Conservation (phyloP, 2,888 invertebrate genomes). For the Dicranocentrus wangi region DNA sequence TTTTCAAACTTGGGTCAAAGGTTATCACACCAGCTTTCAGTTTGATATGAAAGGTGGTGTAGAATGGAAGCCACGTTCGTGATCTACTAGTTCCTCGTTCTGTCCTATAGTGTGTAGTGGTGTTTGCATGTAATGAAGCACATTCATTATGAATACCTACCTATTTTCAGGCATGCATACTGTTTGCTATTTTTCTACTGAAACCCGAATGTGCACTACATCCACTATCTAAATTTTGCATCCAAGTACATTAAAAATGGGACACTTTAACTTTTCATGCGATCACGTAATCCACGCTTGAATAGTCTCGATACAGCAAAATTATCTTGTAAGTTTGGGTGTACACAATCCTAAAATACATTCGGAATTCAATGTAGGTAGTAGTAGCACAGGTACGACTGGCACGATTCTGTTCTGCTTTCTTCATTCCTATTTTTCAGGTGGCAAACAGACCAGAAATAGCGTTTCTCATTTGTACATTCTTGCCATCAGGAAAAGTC, state of each 20-base stretch:
- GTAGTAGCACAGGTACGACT: not conserved
- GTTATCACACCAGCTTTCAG: slow-evolving; percentile 39
- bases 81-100: slow-evolving; percentile 2
- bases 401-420: slow-evolving; percentile 11
- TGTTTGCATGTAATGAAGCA: not conserved
- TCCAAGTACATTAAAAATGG: too few relatives aligned
- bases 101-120: not conserved
- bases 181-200: too few relatives aligned
- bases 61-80: slow-evolving; percentile 43
- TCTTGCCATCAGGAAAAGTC: slow-evolving; percentile 34
- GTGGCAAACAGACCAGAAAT: slow-evolving; percentile 15
- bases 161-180: too few relatives aligned
- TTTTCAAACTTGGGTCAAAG: slow-evolving; percentile 43
- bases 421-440: slow-evolving; percentile 27
- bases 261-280: too few relatives aligned
- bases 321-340: too few relatives aligned
- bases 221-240: too few relatives aligned
- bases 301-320: too few relatives aligned
- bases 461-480: not conserved
- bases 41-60: slow-evolving; percentile 19
- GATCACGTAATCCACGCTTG: too few relatives aligned
- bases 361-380: too few relatives aligned
- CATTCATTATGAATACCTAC: too few relatives aligned
- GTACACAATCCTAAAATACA: too few relatives aligned
- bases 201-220: too few relatives aligned